Evolutionary conservation across 2,888 invertebrate species (phyloP), one percentile per base, ranked within the genome.

Genomic region (Agonum fuliginosum): DNA sequence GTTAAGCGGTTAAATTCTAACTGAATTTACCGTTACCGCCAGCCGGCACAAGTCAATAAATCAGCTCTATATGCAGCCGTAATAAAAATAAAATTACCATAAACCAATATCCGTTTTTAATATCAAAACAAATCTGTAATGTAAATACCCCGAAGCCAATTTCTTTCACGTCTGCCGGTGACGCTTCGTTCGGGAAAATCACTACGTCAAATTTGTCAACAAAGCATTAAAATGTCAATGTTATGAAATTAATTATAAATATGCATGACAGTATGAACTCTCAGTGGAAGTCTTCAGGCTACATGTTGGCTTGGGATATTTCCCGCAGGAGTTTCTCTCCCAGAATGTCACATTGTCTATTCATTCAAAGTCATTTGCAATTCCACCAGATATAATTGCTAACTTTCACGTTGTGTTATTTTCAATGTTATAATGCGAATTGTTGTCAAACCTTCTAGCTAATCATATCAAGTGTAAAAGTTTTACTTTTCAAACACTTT

Each of bases 101-200:
- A 62, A 62, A 62, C 58, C 30, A 27, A 62, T 62, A 58, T 62
- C 58, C 30, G 30, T 14, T 62, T 62, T 62, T 30, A 62, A 62
- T 62, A 62, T 34, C 14, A 62, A 30, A 62, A 62, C 30, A 62
- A 30, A 62, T 62, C 30, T 27, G 58, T 62, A 30, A 62, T 62
- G 58, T 62, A 62, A 62, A 62, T 62, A 62, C 17, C 17, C 17
- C 8, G 58, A 27, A 62, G 30, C 30, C 58, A 62, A 62, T 62
- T 62, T 62, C 58, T 62, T 46, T 46, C 17, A 14, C 12, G 30
- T n/a, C n/a, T n/a, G 58, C 34, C 30, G 30, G 22, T 43, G 24
- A 30, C 8, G 17, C 30, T 30, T 14, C 2, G 58, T 62, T 17
- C 58, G 30, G 27, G 58, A 62, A n/a, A n/a, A n/a, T n/a, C 58